Base-by-base conservation (phyloP, 2,888 invertebrate species). In the Seira ritae region DNA sequence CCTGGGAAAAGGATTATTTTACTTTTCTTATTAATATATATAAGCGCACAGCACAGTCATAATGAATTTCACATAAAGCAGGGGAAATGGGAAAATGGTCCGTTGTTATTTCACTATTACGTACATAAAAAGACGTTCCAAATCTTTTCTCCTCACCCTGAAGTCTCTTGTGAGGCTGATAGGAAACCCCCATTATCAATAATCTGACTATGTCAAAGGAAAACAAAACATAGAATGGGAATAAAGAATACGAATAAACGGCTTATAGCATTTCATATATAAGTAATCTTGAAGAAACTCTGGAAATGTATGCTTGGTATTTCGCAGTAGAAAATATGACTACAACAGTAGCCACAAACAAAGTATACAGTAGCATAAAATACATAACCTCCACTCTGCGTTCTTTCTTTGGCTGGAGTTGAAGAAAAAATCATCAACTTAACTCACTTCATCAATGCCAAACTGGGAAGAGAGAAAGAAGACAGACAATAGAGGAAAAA, bases 381-480 rank as follows among this genome's bases (percentile, higher is more conserved):
- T 8, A 12, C 12, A 42, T 42, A 31, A 31, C 31, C 31, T 31
- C 31, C 31, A 2, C 3, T 55, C 55, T n/a, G 55, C 12, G 15
- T 12, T 55, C 3, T 55, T 12, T 3, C 55, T 55, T 31, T 31
- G 3, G 2, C 31, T 2, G 8, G 55, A 55, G 17, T 55, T n/a
- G 24, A 73, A 66, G 67, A 73, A 80, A 74, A 80, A 37, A 68
- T 68, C 42, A 70, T 78, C 71, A 70, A 70, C 65, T 65, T 17
- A n/a, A 62, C 23, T 73, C 80, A 80, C 80, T 80, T 80, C 80
- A 80, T 80, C 80, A 80, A 46, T 80, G 80, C 80, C 80, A 80
- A 73, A 23, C 72, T 12, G 12, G 31, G 24, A 31, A 72, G 19
- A 72, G 67, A 71, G 23, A 31, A 42, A 46, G 31, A 31, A 24